These are phyloP conservation scores for Amblyraja radiata DNA, from an alignment of 2,797 vertebrate species.

Conservation along the genomic window DNA sequence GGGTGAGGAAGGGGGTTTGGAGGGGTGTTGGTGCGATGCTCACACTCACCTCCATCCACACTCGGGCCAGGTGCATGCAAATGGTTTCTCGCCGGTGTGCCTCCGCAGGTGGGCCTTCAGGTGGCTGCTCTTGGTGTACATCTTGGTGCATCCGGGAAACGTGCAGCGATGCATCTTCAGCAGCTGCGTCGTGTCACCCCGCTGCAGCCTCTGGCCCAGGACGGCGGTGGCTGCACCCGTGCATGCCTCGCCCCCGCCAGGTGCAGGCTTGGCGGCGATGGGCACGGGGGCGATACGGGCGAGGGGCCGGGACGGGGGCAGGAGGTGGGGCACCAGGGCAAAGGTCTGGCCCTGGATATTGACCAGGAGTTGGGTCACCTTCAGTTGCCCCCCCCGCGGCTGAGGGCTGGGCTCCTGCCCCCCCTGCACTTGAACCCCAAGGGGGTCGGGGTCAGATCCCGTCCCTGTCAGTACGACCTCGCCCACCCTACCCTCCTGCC, in stretches of 20 bases:
- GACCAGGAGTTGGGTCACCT: conserved; percentile 83
- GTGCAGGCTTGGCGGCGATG: conserved; percentile 82
- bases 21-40: no score
- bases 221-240: conserved; percentile 65
- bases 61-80: conserved; percentile 88
- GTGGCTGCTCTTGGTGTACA: conserved; percentile 97
- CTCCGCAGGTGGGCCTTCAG: conserved; percentile 91
- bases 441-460: conserved; percentile 47
- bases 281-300: conserved; percentile 90
- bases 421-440: no score
- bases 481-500: no score
- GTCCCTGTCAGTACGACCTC: conserved; percentile 48
- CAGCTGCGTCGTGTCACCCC: conserved; percentile 85
- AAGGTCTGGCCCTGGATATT: conserved; percentile 94
- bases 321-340: conserved; percentile 81
- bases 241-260: conserved; percentile 46
- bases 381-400: conserved; percentile 71
- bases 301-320: conserved; percentile 80
- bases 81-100: conserved; percentile 94
- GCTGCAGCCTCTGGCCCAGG: conserved; percentile 83
- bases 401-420: conserved; percentile 67
- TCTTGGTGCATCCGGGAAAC: conserved; percentile 90
- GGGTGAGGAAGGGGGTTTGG: no score
- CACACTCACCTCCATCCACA: conserved; percentile 90
- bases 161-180: conserved; percentile 98